Evolutionary conservation across 1,140 invertebrate genomes (phyloP), one percentile per base, ranked within the genome.

Genomic region (Oncopodura yosiiana): DNA sequence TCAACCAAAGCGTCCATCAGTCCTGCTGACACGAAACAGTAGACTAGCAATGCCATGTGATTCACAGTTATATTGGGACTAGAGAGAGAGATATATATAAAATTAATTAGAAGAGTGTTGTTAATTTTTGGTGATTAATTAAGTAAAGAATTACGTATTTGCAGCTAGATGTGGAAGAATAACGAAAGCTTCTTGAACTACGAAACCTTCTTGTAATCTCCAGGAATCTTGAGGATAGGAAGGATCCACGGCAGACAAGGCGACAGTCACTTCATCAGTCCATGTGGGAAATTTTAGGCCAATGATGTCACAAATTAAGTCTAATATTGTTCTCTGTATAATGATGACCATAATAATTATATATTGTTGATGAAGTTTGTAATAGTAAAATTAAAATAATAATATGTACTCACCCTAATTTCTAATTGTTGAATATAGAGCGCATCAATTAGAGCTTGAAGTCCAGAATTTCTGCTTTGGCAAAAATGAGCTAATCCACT

Each of bases 31-130:
- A 95, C 71, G 68, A 95, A 86, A 64, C 86, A 82, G 65, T 90
- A 86, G 5, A 97, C 76, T 53, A 96, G 69, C 16, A 96, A 70
- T n/a, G 90, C 82, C 61, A 87, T 73, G 73, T 96, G 92, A 68
- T 93, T 86, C 68, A 94, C 87, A 39, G 84, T 82, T 53, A 95
- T 79, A 70, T 94, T 94, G 2, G 90, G 84, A 56, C 90, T 88
- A 48, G 16, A 73, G 70, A 46, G 52, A 59, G 67, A n/a, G n/a
- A n/a, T 63, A 58, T 56, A 44, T 37, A 64, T 48, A 42, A 60
- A 6, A 24, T 2, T 23, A 27, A 27, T 34, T 18, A 1, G 14
- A 19, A 5, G 12, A 43, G 26, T 18, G 38, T 6, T 18, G 8
- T n/a, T 9, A 34, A 34, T 34, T 34, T 9, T 34, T n/a, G 8